phyloP scores from a whole-genome alignment of 2,888 invertebrate genomes.

The Pharmacophagus antenor region DNA sequence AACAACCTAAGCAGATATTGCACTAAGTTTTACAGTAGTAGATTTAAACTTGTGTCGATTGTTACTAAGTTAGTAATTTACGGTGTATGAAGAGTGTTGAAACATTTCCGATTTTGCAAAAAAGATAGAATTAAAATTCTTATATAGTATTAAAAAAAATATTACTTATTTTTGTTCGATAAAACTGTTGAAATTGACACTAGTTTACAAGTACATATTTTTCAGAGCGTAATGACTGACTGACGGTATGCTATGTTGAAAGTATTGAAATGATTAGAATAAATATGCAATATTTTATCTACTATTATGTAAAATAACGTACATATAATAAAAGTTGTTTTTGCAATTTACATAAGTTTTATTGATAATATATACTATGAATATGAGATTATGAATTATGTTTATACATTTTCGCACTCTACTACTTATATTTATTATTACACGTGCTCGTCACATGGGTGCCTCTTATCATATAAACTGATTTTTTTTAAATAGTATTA shows the following conservation, averaged over 20 bases:
- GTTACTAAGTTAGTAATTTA: conserved; percentile 29
- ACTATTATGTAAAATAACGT: conserved; percentile 47
- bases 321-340: conserved; percentile 57
- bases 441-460: no score
- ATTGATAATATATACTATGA: neutral
- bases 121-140: neutral
- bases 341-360: conserved; percentile 36
- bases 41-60: conserved; percentile 7
- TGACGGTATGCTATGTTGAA: conserved; percentile 42
- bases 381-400: no score
- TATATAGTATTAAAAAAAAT: neutral
- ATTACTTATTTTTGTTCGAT: conserved; percentile 6
- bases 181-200: conserved; percentile 9
- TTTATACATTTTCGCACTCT: no score
- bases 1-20: conserved; percentile 71
- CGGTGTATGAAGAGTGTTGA: conserved; percentile 4
- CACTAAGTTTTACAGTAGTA: conserved; percentile 52
- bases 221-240: conserved; percentile 40
- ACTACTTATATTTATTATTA: no score
- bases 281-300: conserved; percentile 52
- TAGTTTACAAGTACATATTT: conserved; percentile 20
- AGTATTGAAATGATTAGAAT: conserved; percentile 41
- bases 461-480: no score
- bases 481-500: no score
- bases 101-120: neutral